These are phyloP conservation scores for Myotis planiceps DNA, from an alignment of 2,797 vertebrate genomes.

Conservation along the genomic window DNA sequence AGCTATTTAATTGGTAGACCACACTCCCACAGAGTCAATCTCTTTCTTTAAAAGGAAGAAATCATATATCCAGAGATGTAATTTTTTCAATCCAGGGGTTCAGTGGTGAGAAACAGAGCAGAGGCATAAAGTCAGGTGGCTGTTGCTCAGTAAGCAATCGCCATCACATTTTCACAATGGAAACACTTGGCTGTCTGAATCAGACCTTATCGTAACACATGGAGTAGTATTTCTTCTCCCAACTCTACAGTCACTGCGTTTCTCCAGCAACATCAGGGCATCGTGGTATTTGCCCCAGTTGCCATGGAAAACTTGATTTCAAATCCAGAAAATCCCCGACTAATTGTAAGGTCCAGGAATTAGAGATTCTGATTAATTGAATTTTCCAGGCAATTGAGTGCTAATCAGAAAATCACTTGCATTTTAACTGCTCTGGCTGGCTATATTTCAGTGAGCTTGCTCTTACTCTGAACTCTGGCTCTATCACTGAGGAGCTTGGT, in stretches of 20 bases:
- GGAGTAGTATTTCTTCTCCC: not conserved
- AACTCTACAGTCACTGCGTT: rapidly evolving
- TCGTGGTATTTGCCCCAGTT: not conserved
- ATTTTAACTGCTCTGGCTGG: not conserved
- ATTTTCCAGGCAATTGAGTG: conserved; percentile 49
- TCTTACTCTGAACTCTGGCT: not conserved
- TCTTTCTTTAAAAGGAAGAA: not conserved
- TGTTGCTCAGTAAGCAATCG: rapidly evolving
- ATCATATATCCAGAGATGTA: not conserved
- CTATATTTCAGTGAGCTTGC: not conserved
- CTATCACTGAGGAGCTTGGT: not conserved
- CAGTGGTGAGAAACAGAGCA: rapidly evolving
- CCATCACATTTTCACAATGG: not conserved
- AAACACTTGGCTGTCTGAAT: not conserved
- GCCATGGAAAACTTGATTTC: conserved; percentile 37
- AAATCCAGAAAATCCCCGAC: conserved; percentile 19
- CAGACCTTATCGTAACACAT: rapidly evolving
- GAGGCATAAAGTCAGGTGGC: not conserved
- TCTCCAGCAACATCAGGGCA: not conserved
- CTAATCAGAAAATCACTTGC: not conserved
- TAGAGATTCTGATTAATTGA: conserved; percentile 7
- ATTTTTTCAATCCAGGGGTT: not conserved
- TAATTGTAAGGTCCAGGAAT: not conserved
- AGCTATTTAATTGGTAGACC: no score
- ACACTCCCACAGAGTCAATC: not conserved